Base-by-base conservation (phyloP, 2,113 vertebrate genomes). In the Scatophagus argus region DNA sequence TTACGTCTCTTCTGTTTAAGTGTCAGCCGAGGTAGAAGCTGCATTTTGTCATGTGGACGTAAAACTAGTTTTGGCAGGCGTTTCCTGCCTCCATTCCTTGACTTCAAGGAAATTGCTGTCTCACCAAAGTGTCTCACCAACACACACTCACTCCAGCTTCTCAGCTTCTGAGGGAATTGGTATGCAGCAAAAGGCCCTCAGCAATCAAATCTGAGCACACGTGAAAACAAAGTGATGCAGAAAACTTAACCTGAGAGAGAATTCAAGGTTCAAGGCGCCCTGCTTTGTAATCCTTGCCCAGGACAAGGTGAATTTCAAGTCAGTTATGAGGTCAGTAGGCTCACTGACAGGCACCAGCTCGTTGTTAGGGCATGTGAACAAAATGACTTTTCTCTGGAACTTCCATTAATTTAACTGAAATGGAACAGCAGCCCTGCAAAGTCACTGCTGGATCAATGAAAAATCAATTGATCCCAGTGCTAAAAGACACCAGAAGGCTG, bases 391-490 rank as follows among this genome's bases (percentile, higher is more conserved):
- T 76, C 68, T 56, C 23, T 7, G 44, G 39, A 51, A 67, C 61
- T 86, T 85, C 56, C 51, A 88, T 86, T 84, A 67, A 87, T 87
- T 77, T 83, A 83, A 69, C 61, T 79, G 74, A 89, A 86, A 89
- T 79, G 78, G 73, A 84, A 87, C 38, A 52, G 51, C 59, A 21
- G 75, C 34, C 52, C 13, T 46, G 36, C 70, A 66, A 55, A 81
- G 59, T 59, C 69, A 71, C 49, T 36, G 52, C 61, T 61, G 38
- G 71, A 82, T 82, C 79, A 58, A 83, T 78, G 49, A 39, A 55
- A 61, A 61, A 46, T 47, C 41, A 52, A 63, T 34, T 44, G 71
- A 77, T 65, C 58, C 69, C 27, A 17, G n/a, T n/a, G 58, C 17
- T 52, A 16, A 67, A 80, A 56, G 31, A 34, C 76, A 70, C 19